Percentiles rank a stretch among this genome's conserved stretches.
phyloP scores from a whole-genome alignment of 2,113 vertebrate species.

The Chloropsis cyanopogon region DNA sequence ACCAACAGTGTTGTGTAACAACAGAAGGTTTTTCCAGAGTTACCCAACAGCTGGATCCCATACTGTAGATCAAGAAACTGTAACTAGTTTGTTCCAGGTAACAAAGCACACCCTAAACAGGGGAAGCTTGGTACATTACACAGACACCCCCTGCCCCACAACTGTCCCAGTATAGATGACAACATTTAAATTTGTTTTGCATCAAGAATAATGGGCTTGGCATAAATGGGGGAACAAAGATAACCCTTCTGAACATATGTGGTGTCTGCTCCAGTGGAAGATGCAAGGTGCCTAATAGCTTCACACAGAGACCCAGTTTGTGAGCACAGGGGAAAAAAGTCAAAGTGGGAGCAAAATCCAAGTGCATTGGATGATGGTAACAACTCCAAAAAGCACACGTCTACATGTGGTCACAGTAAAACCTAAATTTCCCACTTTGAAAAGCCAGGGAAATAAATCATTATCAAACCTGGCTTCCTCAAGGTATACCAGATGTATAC shows the following conservation, averaged over 20 bases:
- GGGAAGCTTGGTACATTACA: not conserved
- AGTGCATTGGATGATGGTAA: not conserved
- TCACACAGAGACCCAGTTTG: fast-evolving
- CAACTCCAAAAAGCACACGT: not conserved
- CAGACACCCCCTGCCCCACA: not conserved
- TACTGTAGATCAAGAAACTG: not conserved
- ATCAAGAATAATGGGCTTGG: not conserved
- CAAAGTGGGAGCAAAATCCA: not conserved
- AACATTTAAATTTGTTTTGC: not conserved
- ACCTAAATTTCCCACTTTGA: not conserved
- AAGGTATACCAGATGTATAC: fast-evolving
- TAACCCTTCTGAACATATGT: not conserved
- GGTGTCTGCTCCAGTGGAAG: not conserved
- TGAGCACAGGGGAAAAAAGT: not conserved
- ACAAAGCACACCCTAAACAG: not conserved
- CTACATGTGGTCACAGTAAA: not conserved
- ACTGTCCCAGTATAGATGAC: not conserved
- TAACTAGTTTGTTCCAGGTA: not conserved
- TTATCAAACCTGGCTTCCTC: not conserved
- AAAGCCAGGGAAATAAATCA: not conserved
- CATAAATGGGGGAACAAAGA: not conserved
- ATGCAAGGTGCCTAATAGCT: not conserved
- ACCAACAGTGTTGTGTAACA: not conserved
- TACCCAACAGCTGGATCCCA: not conserved
- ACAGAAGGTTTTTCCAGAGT: not conserved